phyloP scores from a whole-genome alignment of 2,113 vertebrate species.

The Aptenodytes forsteri region DNA sequence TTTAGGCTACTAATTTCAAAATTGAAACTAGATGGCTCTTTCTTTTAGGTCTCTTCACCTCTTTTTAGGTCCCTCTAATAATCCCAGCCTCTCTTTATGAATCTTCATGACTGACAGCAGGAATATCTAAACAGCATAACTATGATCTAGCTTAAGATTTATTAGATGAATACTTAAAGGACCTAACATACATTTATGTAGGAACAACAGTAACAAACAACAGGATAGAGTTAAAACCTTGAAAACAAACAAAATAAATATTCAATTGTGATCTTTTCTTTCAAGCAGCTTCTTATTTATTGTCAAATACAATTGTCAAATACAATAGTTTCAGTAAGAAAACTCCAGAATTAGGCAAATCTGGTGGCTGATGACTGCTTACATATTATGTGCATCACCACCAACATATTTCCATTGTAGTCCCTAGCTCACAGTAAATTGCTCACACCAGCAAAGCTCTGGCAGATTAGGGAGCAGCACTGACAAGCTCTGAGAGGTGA shows the following conservation, averaged over 20 bases:
- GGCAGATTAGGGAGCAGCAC: background rate
- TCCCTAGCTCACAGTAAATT: background rate
- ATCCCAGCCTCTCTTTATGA: background rate
- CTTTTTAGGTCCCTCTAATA: background rate
- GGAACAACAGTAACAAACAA: background rate
- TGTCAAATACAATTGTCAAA: background rate
- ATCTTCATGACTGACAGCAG: background rate
- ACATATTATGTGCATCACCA: background rate
- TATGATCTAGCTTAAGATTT: background rate
- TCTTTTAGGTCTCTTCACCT: background rate
- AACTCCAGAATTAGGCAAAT: background rate
- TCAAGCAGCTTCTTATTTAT: background rate
- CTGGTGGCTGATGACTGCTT: background rate
- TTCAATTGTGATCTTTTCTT: background rate
- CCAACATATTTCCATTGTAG: background rate
- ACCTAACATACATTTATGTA: background rate
- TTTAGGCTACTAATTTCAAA: background rate
- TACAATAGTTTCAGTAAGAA: background rate
- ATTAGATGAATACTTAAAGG: background rate
- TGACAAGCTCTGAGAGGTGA: background rate
- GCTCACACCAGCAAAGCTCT: background rate
- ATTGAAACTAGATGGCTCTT: background rate
- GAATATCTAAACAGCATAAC: background rate
- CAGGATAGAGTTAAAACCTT: background rate
- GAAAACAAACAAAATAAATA: background rate